These are phyloP conservation scores for Myrmecobius fasciatus DNA, from an alignment of 2,113 vertebrate species.

Conservation along the genomic window DNA sequence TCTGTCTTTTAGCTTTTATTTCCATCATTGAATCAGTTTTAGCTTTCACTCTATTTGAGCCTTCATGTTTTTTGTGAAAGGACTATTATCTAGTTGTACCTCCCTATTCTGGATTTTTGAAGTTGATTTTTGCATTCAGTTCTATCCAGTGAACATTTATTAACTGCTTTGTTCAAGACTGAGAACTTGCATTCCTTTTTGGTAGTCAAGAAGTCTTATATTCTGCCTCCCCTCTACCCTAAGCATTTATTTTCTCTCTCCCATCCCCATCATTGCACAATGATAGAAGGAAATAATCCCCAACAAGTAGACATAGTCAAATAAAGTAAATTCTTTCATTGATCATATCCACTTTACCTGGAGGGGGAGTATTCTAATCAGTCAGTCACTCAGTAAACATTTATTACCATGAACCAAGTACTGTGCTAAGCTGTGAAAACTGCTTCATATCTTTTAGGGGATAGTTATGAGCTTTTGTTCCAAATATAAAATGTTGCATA, in stretches of 20 bases:
- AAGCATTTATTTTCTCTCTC: not conserved
- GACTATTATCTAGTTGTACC: not conserved
- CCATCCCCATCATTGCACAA: not conserved
- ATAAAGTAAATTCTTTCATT: not conserved
- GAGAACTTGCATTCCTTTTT: not conserved
- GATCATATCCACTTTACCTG: not conserved
- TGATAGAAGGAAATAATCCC: not conserved
- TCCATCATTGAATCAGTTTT: not conserved
- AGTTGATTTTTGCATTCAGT: not conserved
- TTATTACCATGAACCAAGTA: not conserved
- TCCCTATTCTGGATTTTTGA: not conserved
- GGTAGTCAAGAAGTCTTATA: not conserved
- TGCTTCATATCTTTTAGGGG: not conserved
- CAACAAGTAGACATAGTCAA: not conserved
- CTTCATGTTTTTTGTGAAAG: not conserved
- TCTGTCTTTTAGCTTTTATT: not conserved
- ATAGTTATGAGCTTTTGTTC: not conserved
- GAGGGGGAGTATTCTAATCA: not conserved
- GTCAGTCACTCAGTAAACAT: not conserved
- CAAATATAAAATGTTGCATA: not conserved
- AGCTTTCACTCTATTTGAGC: too few relatives aligned
- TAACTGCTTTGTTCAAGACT: not conserved
- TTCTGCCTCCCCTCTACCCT: too few relatives aligned
- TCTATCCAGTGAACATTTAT: not conserved
- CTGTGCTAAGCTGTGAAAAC: not conserved